Conservation (phyloP, 2,888 invertebrate species). For the Drosophila helvetica region DNA sequence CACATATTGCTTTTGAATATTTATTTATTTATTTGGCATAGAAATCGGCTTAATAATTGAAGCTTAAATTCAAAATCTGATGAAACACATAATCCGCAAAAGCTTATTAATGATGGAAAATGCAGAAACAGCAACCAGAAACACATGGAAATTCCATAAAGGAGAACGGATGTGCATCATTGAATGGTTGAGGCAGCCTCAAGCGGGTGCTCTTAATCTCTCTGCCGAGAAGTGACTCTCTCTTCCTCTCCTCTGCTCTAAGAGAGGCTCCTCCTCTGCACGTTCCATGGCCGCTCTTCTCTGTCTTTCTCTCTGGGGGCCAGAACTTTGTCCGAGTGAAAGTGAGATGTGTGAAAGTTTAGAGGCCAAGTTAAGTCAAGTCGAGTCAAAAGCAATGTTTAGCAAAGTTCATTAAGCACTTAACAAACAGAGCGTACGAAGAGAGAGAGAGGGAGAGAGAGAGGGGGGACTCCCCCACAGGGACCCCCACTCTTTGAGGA, state of each 20-base stretch:
- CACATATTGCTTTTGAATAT: not conserved
- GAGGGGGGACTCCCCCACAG: not conserved
- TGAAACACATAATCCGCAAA: slow-evolving; percentile 15
- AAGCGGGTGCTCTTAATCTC: not conserved
- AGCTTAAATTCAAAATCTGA: slow-evolving; percentile 9
- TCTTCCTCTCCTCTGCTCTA: not conserved
- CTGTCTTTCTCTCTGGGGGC: slow-evolving; percentile 6
- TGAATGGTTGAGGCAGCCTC: not conserved
- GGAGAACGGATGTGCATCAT: not conserved
- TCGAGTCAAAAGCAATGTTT: slow-evolving; percentile 27
- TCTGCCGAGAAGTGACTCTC: not conserved
- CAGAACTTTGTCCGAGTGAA: slow-evolving; percentile 32
- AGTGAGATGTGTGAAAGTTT: slow-evolving; percentile 39
- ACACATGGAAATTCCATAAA: not conserved
- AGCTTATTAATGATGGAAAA: slow-evolving; percentile 26
- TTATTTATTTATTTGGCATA: not conserved
- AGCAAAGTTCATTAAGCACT: slow-evolving; percentile 50
- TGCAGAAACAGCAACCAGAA: not conserved
- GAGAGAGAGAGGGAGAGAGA: slow-evolving; percentile 4
- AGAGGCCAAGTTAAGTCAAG: slow-evolving; percentile 37
- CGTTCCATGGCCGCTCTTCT: not conserved
- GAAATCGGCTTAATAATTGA: slow-evolving; percentile 8
- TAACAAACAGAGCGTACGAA: slow-evolving; percentile 28
- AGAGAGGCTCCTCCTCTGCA: not conserved
- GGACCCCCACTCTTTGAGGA: too few species aligned